Base-by-base conservation (phyloP, 1,140 invertebrate genomes). In the Ips nitidus region DNA sequence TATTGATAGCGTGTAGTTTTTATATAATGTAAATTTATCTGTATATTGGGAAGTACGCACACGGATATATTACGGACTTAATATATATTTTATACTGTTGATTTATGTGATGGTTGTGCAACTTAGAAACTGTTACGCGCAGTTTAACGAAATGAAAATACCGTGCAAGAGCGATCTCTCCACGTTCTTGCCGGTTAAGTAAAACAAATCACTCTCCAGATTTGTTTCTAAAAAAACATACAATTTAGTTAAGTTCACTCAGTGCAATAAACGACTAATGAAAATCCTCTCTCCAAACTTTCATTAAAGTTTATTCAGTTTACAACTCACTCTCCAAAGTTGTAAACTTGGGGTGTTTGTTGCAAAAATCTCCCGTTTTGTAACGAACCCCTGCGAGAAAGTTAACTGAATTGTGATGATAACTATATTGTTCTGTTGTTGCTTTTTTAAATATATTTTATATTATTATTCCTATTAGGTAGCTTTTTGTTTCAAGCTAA, bases 71-170 rank as follows among this genome's bases (percentile, higher is more conserved):
- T 59, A 66, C 72, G 65, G 52, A 68, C 57, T 73, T 74, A 65
- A 73, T 72, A 74, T 77, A 76, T 77, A 76, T 78, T 78, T 75
- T 78, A 74, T 76, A 76, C 75, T 72, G 71, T 77, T 78, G 66
- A 73, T 78, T 78, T 77, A 70, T 74, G 71, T 72, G 66, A 74
- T 75, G 73, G 72, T 75, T 76, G 76, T 75, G 72, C 71, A 75
- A 55, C 38, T 52, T 43, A 45, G 41, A 55, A 52, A n/a, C 39
- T 64, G 55, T 39, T 45, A 53, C 53, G 7, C n/a, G 41, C 40
- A 66, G 41, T 56, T 22, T 37, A 6, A 7, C 22, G 22, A 22
- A 37, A 52, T 40, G 38, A 53, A 63, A 4, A 5, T 2, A 47
- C 36, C 50, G 37, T 8, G 36, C 36, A 66, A 64, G 40, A 41